phyloP scores from a whole-genome alignment of 2,888 invertebrate genomes.

The Melangyna quadrimaculata region DNA sequence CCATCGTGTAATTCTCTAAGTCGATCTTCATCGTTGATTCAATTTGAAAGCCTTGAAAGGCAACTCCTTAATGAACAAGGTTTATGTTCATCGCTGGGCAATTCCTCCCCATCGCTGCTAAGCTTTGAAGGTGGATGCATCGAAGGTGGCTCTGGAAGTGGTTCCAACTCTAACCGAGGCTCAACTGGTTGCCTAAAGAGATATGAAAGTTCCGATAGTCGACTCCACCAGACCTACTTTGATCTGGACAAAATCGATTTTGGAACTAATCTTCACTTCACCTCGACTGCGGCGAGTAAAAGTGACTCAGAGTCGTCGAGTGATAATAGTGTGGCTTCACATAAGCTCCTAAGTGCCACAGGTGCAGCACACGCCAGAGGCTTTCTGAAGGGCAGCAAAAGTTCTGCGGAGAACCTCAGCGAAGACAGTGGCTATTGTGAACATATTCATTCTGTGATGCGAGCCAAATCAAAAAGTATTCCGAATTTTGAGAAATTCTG shows the following conservation, averaged over 20 bases:
- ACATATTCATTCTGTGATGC: conserved; percentile 73
- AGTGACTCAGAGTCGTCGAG: conserved; percentile 64
- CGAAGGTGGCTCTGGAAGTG: conserved; percentile 71
- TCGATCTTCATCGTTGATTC: conserved; percentile 90
- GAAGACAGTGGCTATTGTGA: conserved; percentile 91
- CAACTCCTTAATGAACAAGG: conserved; percentile 83
- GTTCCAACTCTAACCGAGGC: conserved; percentile 76
- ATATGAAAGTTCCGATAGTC: conserved; percentile 78
- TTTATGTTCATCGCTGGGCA: conserved; percentile 77
- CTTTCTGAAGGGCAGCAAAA: conserved; percentile 79
- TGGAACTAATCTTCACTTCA: conserved; percentile 74
- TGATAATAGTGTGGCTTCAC: conserved; percentile 73
- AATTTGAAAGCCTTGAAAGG: conserved; percentile 91
- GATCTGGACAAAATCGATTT: conserved; percentile 80
- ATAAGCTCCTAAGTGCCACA: conserved; percentile 53
- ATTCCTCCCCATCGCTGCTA: conserved; percentile 80
- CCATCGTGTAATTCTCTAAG: conserved; percentile 85
- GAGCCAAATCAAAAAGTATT: conserved; percentile 81
- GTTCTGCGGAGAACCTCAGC: conserved; percentile 89
- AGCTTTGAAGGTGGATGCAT: conserved; percentile 75
- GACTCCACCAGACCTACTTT: conserved; percentile 79
- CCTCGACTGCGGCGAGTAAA: conserved; percentile 51
- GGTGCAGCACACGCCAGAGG: conserved; percentile 33
- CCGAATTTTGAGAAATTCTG: conserved; percentile 81
- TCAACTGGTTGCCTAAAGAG: conserved; percentile 78